Evolutionary conservation across 2,797 vertebrate species (phyloP).

Genomic region (Intellagama lesueurii): DNA sequence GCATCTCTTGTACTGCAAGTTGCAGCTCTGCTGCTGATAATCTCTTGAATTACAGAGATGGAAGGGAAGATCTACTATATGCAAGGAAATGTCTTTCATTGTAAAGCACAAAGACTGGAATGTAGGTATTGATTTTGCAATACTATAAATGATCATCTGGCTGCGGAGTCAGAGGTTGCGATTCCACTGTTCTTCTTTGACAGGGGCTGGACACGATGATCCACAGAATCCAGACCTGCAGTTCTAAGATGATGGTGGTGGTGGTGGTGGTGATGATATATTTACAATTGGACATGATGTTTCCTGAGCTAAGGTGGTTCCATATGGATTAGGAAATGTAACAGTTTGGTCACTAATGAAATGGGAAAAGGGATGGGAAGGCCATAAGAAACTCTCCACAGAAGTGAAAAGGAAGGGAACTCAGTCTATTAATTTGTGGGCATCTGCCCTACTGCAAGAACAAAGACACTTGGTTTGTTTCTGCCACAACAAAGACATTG

Average conservation of each 20-base stretch:
- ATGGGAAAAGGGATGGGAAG: neutral
- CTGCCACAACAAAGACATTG: neutral
- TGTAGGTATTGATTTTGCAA: too few relatives aligned
- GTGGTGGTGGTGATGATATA: neutral
- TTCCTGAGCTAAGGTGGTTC: neutral
- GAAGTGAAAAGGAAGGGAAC: neutral
- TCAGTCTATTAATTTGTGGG: neutral
- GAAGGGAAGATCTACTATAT: rapidly evolving
- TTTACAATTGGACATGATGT: neutral
- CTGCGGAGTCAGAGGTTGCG: too few relatives aligned
- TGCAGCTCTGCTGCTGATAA: neutral
- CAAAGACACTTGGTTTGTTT: neutral
- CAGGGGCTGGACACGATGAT: too few relatives aligned
- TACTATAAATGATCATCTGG: too few relatives aligned
- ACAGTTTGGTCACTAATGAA: neutral
- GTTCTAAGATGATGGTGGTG: neutral
- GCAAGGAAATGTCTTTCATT: too few relatives aligned
- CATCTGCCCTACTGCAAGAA: neutral
- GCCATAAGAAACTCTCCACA: too few relatives aligned
- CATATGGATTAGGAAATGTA: neutral
- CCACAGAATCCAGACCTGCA: too few relatives aligned
- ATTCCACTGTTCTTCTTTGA: too few relatives aligned
- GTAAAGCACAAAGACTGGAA: neutral
- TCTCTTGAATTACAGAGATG: neutral
- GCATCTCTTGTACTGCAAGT: neutral